Conservation (phyloP, 2,113 vertebrate species). For the Sula dactylatra region DNA sequence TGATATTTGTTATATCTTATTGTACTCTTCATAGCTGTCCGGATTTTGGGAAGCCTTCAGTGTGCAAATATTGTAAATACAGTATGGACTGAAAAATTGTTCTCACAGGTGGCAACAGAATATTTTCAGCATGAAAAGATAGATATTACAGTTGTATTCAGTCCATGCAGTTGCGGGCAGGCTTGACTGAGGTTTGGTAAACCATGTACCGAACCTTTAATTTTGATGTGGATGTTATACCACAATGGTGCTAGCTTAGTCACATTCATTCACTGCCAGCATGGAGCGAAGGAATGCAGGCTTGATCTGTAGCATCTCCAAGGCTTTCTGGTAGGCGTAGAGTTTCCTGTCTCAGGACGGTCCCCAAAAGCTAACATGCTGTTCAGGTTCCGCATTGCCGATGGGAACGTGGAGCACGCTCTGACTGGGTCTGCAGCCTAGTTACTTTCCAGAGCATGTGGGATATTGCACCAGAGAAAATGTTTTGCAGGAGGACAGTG, state of each 20-base stretch:
- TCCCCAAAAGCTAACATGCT: neutral
- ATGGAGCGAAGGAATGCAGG: neutral
- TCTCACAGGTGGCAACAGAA: neutral
- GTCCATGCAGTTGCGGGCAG: neutral
- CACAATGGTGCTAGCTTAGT: neutral
- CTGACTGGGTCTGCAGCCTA: neutral
- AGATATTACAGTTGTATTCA: neutral
- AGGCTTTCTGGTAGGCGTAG: neutral
- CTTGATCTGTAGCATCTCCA: neutral
- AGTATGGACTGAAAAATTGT: neutral
- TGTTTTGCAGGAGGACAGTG: neutral
- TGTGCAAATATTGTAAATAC: neutral
- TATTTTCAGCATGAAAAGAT: neutral
- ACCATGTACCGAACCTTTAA: neutral
- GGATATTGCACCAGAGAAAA: neutral
- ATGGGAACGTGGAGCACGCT: neutral
- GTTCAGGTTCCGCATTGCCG: rapidly evolving
- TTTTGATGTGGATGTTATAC: neutral
- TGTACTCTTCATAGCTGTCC: neutral
- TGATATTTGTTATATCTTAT: neutral
- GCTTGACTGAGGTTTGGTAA: neutral
- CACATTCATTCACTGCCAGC: neutral
- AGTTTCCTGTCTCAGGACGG: neutral
- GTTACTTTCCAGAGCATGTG: neutral
- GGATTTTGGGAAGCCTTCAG: neutral